Evolutionary conservation across 2,888 invertebrate genomes (phyloP).

Genomic region (Ectemnius lituratus): DNA sequence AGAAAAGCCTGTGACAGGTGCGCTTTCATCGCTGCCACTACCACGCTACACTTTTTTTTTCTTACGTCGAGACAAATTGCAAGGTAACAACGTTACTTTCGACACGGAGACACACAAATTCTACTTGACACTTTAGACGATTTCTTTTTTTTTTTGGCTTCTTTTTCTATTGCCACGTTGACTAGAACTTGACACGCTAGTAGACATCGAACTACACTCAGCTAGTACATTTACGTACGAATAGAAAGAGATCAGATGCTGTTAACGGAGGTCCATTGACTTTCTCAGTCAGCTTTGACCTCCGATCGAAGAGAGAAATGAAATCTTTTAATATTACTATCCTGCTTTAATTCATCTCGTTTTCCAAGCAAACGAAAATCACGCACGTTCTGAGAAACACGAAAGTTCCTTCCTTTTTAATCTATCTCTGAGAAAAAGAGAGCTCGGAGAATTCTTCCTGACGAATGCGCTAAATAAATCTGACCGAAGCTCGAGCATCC

Average conservation of each 20-base stretch:
- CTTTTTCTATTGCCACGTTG: background rate
- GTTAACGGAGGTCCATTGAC: background rate
- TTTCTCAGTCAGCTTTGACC: no score
- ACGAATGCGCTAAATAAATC: no score
- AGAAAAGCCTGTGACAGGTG: constrained; percentile 12
- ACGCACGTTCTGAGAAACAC: no score
- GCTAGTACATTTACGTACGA: constrained; percentile 1
- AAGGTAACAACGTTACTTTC: background rate
- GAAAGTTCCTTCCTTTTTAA: no score
- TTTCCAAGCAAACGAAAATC: no score
- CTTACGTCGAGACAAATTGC: background rate
- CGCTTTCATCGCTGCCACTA: background rate
- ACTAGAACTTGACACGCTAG: background rate
- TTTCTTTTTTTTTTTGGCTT: background rate
- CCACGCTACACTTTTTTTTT: background rate
- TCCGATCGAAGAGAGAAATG: no score
- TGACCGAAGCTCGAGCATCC: no score
- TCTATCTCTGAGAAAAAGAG: no score
- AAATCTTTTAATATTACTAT: no score
- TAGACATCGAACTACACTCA: constrained; percentile 4
- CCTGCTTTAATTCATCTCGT: no score
- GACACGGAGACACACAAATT: constrained; percentile 15
- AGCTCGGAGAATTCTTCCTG: no score
- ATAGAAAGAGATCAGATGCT: background rate
- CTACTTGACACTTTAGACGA: constrained; percentile 13